Evolutionary conservation across 2,888 invertebrate species (phyloP).

Genomic region (Pammene aurita): DNA sequence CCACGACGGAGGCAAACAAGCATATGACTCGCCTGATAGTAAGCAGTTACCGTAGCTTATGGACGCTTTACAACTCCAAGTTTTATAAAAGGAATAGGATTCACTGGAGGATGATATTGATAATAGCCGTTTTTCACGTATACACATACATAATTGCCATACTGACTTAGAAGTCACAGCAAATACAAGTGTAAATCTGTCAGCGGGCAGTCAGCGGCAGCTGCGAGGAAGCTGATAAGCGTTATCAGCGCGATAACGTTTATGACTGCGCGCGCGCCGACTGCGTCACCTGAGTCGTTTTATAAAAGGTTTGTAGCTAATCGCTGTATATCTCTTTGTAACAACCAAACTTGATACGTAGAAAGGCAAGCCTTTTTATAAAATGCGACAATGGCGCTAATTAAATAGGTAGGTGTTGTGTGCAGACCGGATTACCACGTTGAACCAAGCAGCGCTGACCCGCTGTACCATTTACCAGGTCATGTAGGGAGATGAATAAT

Average conservation of each 20-base stretch:
- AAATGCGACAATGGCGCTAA: too few species aligned
- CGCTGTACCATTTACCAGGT: too few species aligned
- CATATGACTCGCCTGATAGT: too few species aligned
- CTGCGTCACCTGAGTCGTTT: constrained; percentile 29
- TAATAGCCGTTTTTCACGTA: too few species aligned
- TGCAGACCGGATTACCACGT: too few species aligned
- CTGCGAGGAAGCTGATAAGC: constrained; percentile 60
- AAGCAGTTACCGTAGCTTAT: not conserved
- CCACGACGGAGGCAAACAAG: too few species aligned
- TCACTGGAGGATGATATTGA: too few species aligned
- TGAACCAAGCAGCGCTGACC: too few species aligned
- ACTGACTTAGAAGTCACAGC: constrained; percentile 1
- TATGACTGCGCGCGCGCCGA: constrained; percentile 20
- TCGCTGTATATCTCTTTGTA: not conserved
- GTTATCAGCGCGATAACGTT: constrained; percentile 51
- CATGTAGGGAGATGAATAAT: too few species aligned
- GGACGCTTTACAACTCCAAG: too few species aligned
- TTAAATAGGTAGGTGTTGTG: too few species aligned
- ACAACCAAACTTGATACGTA: not conserved
- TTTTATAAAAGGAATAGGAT: too few species aligned
- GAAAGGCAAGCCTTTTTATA: not conserved
- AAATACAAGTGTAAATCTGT: constrained; percentile 30
- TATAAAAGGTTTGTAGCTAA: not conserved
- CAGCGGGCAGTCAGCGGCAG: constrained; percentile 52
- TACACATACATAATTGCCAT: constrained; percentile 1